phyloP scores from a whole-genome alignment of 2,797 vertebrate species.

The Danio kyathit region DNA sequence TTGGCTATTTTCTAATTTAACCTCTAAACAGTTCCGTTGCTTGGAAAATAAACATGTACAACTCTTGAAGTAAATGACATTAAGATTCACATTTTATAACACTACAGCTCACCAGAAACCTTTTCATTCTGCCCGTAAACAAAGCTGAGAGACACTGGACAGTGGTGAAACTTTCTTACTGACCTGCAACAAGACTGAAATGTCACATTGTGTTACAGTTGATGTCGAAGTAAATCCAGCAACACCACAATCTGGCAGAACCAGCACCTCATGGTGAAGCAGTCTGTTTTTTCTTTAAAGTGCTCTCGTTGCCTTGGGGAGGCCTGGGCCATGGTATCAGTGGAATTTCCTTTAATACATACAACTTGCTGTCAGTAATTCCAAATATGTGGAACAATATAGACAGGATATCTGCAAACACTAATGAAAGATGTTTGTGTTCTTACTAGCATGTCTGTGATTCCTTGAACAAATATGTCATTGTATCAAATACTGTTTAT shows the following conservation, averaged over 20 bases:
- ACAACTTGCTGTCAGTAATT: slow-evolving; percentile 1
- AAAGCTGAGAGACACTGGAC: slow-evolving; percentile 31
- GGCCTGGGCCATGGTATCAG: slow-evolving; percentile 1
- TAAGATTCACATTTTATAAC: not conserved
- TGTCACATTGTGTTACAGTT: slow-evolving; percentile 60
- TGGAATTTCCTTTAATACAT: slow-evolving; percentile 29
- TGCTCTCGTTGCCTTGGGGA: slow-evolving; percentile 17
- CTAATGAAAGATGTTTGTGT: slow-evolving; percentile 6
- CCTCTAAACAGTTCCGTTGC: too few species aligned
- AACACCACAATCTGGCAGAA: slow-evolving; percentile 42
- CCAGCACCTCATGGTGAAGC: slow-evolving; percentile 47
- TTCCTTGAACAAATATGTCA: not conserved
- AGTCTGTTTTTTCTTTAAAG: slow-evolving; percentile 48
- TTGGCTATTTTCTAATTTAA: too few species aligned
- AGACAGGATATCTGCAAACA: slow-evolving; percentile 10
- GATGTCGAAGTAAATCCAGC: slow-evolving; percentile 54
- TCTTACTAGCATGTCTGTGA: not conserved
- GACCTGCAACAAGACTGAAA: slow-evolving; percentile 58
- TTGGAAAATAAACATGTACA: too few species aligned
- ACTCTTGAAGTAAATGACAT: not conserved
- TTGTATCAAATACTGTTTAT: not conserved
- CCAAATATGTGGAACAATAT: slow-evolving; percentile 9
- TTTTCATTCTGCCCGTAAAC: slow-evolving; percentile 18
- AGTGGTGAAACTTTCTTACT: slow-evolving; percentile 42
- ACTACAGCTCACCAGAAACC: not conserved